Base-by-base conservation (phyloP, 2,113 vertebrate genomes). In the Turdus rufiventris region DNA sequence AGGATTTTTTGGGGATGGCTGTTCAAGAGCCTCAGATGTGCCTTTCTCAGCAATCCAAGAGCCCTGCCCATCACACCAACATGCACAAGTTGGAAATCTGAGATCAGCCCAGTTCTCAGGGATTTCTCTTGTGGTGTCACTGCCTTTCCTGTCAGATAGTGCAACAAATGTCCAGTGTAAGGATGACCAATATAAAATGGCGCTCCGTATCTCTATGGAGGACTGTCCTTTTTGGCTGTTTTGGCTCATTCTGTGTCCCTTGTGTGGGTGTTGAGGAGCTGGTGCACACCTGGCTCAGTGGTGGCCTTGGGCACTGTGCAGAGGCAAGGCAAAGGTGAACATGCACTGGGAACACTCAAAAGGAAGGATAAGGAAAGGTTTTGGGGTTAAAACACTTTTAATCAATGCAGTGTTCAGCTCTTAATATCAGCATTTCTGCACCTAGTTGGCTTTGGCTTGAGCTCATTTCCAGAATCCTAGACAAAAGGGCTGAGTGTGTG, bases 281-380 rank as follows among this genome's bases (percentile, higher is more conserved):
- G 8, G 17, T 68, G 67, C 54, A 43, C 28, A 2, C 31, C 47
- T 51, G 56, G 34, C 34, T 51, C 48, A 31, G 6, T 18, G 70
- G 6, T 43, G 60, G 63, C 18, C 63, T 65, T 58, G 67, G 50
- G 29, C 1, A 0, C 63, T 20, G 40, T 19, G 58, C 47, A 26
- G 45, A 80, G 67, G 54, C 14, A 15, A 45, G 54, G 20, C 26
- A 28, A 50, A 43, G 54, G 33, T 42, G 67, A 50, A 36, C 1
- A 0, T 25, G 57, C 51, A 77, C 26, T 4, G 0, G 17, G n/a
- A 73, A 8, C 1, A 1, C 61, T 58, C 36, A 7, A 40, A 72
- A 48, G 20, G 20, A 63, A 60, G 48, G 53, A 12, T 9, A 42
- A 72, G 57, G 45, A 66, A 34, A 67, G 12, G 12, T 29, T 10